Evolutionary conservation across 2,797 vertebrate species (phyloP), one percentile per base, ranked within the genome.

Genomic region (Phrynocephalus vlangalii): DNA sequence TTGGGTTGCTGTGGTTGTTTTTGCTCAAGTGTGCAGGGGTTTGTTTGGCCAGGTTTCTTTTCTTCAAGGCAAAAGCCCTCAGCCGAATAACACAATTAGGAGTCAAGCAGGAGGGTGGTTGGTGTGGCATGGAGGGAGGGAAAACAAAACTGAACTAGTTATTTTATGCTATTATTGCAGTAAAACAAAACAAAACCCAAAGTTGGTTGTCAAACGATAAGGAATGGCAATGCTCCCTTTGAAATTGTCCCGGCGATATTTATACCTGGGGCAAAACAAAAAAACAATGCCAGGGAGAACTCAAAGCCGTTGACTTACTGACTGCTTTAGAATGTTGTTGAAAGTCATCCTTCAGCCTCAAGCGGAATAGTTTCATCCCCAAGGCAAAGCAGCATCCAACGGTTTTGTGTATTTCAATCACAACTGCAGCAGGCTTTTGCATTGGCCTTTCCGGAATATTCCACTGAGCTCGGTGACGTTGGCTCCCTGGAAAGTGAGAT

Each of bases 31-130:
- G 76, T 77, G 38, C 60, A 50, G 72, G 13, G 78, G 16, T 63
- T 63, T 20, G 28, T 81, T 82, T 86, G 72, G 3, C 33, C 33
- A 67, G 15, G 79, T 22, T 63, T 13, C n/a, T 22, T 75, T 18
- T 76, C 50, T 52, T 73, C 38, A 50, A 28, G 15, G 50, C 11
- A 76, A 56, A 2, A 82, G 48, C 24, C 33, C 48, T 71, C 63
- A 48, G 72, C 72, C 50, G 63, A 81, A 68, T 70, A 82, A 60
- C 33, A 70, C 44, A 76, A 82, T 85, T 70, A 82, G 72, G 78
- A 72, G 73, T 44, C 66, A 5, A 52, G 26, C 30, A 28, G 26
- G 70, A 66, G 30, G 50, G 67, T 52, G 26, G 38, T n/a, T 44
- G 50, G n/a, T 8, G 68, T 9, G 30, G 15, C 11, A 5, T 56